Evolutionary conservation across 2,113 vertebrate genomes (phyloP).

Genomic region (Antennarius striatus): DNA sequence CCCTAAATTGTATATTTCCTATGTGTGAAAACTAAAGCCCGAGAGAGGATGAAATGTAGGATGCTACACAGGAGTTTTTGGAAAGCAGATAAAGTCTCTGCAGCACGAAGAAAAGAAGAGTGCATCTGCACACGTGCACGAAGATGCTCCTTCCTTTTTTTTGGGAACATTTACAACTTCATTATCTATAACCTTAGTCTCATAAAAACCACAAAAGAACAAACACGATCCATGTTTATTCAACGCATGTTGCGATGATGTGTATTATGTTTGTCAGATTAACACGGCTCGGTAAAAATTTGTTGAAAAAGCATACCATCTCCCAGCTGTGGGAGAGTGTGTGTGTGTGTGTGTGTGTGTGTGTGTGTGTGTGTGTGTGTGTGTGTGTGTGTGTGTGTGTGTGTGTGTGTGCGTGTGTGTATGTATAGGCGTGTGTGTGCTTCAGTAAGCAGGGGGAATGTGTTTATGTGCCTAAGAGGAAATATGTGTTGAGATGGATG

Average conservation of each 20-base stretch:
- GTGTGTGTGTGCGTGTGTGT: too few species aligned
- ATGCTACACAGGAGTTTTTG: conserved; percentile 36
- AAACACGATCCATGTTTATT: not conserved
- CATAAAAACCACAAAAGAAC: not conserved
- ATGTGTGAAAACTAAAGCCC: conserved; percentile 42
- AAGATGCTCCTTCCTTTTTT: conserved; percentile 15
- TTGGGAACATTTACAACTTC: not conserved
- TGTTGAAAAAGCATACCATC: conserved; percentile 20
- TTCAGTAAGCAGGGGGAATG: not conserved
- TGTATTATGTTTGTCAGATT: not conserved
- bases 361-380: not conserved
- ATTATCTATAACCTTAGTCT: not conserved
- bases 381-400: not conserved
- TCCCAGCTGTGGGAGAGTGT: not conserved
- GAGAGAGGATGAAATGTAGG: conserved; percentile 33
- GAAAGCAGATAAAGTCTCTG: conserved; percentile 25
- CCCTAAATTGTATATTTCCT: conserved; percentile 56
- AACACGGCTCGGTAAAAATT: conserved; percentile 8
- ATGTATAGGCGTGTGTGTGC: too few species aligned
- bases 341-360: not conserved
- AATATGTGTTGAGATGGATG: conserved; percentile 33
- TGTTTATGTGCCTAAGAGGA: conserved; percentile 29
- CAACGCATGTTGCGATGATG: too few species aligned
- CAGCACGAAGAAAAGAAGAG: conserved; percentile 8
- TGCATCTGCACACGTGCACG: conserved; percentile 8